These are phyloP conservation scores for Sarcophaga carnaria DNA, from an alignment of 2,888 invertebrate genomes.

Conservation along the genomic window DNA sequence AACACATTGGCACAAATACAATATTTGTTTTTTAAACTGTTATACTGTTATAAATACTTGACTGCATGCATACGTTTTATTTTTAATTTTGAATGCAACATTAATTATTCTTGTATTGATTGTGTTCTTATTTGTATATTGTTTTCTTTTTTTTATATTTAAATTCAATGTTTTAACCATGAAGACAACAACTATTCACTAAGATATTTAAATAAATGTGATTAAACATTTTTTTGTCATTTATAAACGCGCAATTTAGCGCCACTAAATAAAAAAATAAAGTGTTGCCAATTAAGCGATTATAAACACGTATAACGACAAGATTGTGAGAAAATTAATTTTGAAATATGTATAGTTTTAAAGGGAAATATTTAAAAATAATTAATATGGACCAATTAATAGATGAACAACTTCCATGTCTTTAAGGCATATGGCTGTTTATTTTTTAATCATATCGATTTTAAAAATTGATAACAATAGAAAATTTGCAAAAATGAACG, in stretches of 20 bases:
- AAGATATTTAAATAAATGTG: slow-evolving; percentile 29
- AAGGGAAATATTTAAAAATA: too few species aligned
- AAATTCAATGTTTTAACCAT: slow-evolving; percentile 19
- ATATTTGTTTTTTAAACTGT: not conserved
- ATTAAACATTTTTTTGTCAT: not conserved
- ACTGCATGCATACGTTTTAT: not conserved
- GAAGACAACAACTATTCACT: slow-evolving; percentile 28
- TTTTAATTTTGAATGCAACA: not conserved
- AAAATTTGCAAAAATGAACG: too few species aligned
- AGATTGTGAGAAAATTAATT: not conserved
- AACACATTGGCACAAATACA: not conserved
- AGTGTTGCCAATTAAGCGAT: not conserved
- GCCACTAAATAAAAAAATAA: slow-evolving; percentile 18
- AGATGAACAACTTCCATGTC: too few species aligned
- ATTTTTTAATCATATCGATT: too few species aligned
- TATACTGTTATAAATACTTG: too few species aligned
- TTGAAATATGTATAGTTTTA: not conserved
- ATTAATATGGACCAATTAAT: too few species aligned
- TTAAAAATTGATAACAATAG: too few species aligned
- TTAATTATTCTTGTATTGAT: not conserved
- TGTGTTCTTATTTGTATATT: not conserved
- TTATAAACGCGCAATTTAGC: slow-evolving; percentile 29
- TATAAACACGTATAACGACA: not conserved
- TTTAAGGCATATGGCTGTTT: too few species aligned
- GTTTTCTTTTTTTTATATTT: not conserved